These are phyloP conservation scores for Agrotis clavis DNA, from an alignment of 2,888 invertebrate genomes.

Conservation along the genomic window DNA sequence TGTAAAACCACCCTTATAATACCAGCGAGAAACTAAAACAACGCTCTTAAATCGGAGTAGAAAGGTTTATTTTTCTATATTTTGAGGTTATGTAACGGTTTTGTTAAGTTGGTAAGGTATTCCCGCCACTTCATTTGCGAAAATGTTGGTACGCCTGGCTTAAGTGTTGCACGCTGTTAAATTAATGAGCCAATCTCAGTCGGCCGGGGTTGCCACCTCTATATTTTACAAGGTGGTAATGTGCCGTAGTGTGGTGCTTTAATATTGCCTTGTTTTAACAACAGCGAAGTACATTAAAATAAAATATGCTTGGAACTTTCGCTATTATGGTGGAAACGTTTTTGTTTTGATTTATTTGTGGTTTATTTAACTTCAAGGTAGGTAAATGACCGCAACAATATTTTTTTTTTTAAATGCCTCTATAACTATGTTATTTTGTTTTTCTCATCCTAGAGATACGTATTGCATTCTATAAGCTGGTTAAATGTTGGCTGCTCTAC, in stretches of 20 bases:
- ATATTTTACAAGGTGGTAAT: slow-evolving; percentile 91
- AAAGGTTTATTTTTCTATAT: slow-evolving; percentile 36
- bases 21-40: slow-evolving; percentile 3
- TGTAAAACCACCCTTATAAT: slow-evolving; percentile 54
- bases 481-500: too few relatives aligned
- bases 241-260: slow-evolving; percentile 75
- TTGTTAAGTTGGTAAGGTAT: slow-evolving; percentile 72
- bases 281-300: slow-evolving; percentile 56
- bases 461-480: too few relatives aligned
- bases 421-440: too few relatives aligned
- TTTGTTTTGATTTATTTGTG: slow-evolving; percentile 35
- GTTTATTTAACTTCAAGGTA: neutral
- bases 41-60: slow-evolving; percentile 54
- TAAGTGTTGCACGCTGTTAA: slow-evolving; percentile 91
- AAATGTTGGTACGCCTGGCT: slow-evolving; percentile 88
- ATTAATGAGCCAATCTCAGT: slow-evolving; percentile 90
- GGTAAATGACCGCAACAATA: neutral
- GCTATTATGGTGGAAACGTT: slow-evolving; percentile 36
- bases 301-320: slow-evolving; percentile 56
- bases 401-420: too few relatives aligned
- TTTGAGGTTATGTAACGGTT: slow-evolving; percentile 43
- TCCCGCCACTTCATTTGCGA: slow-evolving; percentile 89
- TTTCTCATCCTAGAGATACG: too few relatives aligned
- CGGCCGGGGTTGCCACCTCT: slow-evolving; percentile 83
- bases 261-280: slow-evolving; percentile 69